Conservation (phyloP, 2,797 vertebrate species). For the Thripadectes ignobilis region DNA sequence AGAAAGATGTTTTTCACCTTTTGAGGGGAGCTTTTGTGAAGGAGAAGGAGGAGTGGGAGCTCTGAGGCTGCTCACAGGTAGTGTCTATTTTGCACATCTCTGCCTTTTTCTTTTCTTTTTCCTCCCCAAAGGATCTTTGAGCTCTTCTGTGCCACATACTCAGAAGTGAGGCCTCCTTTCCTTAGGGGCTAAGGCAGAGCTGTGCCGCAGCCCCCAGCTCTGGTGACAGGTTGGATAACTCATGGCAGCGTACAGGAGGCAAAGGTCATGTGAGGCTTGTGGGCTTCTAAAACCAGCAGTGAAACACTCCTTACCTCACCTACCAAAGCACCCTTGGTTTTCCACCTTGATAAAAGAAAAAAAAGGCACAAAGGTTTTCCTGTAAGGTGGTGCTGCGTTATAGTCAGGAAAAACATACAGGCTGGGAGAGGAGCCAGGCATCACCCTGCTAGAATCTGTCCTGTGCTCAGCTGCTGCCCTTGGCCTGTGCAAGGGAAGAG, state of each 20-base stretch:
- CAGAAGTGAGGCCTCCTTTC: neutral
- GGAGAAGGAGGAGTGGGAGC: neutral
- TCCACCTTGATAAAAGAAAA: neutral
- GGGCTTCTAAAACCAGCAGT: neutral
- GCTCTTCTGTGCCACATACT: neutral
- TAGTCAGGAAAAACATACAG: fast-evolving
- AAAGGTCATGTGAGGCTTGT: neutral
- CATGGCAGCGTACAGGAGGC: neutral
- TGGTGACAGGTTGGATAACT: neutral
- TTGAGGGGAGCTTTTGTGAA: neutral
- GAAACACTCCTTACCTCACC: neutral
- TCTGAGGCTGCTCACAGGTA: neutral
- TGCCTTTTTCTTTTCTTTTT: neutral
- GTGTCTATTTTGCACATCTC: neutral
- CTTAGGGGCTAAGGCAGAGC: neutral
- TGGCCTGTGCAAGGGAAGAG: neutral
- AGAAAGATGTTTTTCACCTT: neutral
- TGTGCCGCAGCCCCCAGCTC: neutral
- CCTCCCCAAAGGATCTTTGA: neutral
- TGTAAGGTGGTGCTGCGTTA: neutral
- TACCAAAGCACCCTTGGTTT: fast-evolving
- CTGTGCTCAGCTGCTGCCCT: neutral
- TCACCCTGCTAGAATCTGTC: neutral
- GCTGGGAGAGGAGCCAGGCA: neutral
- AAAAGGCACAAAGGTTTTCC: neutral